A percentile compares a stretch with the other conserved stretches of the same genome.
phyloP scores from a whole-genome alignment of 64 coral and sea anemone genomes.

The Montipora efflorescens region DNA sequence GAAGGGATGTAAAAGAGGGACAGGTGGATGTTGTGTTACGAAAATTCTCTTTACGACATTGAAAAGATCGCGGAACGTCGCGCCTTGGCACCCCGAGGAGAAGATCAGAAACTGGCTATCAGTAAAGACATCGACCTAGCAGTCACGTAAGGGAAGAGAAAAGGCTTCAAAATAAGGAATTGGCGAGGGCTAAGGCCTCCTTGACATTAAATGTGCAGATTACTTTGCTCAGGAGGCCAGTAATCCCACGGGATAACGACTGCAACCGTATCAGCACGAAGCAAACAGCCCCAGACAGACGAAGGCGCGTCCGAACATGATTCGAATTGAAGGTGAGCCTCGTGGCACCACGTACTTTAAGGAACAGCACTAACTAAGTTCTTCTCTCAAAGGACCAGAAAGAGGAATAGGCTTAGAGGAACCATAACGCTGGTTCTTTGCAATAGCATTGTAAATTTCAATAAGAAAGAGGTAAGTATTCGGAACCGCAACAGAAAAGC shows the following conservation, averaged over 20 bases:
- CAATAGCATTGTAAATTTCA: constrained; percentile 26
- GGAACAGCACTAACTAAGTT: constrained; percentile 65
- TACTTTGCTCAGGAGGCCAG: not conserved
- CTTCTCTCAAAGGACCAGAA: not conserved
- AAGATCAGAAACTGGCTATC: constrained; percentile 12
- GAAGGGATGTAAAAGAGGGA: constrained; percentile 41
- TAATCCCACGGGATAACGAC: not conserved
- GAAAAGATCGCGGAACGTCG: not conserved
- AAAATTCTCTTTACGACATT: constrained; percentile 35
- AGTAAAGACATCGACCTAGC: constrained; percentile 21
- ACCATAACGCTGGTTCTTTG: not conserved
- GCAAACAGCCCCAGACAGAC: constrained; percentile 71
- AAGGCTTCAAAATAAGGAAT: constrained; percentile 11
- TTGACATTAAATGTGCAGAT: constrained; percentile 22
- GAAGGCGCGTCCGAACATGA: constrained; percentile 50
- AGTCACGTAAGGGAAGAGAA: not conserved
- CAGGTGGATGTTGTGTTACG: not conserved
- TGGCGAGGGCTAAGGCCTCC: constrained; percentile 28
- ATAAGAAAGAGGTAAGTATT: constrained; percentile 1
- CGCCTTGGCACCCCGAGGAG: not conserved
- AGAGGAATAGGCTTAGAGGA: constrained; percentile 10
- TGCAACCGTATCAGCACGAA: constrained; percentile 7
- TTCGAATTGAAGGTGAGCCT: not conserved
- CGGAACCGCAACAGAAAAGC: constrained; percentile 11
- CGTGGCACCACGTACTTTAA: constrained; percentile 37